Evolutionary conservation across 1,140 invertebrate species (phyloP), one percentile per base, ranked within the genome.

Genomic region (Pachyrhynchus sulphureomaculatus): DNA sequence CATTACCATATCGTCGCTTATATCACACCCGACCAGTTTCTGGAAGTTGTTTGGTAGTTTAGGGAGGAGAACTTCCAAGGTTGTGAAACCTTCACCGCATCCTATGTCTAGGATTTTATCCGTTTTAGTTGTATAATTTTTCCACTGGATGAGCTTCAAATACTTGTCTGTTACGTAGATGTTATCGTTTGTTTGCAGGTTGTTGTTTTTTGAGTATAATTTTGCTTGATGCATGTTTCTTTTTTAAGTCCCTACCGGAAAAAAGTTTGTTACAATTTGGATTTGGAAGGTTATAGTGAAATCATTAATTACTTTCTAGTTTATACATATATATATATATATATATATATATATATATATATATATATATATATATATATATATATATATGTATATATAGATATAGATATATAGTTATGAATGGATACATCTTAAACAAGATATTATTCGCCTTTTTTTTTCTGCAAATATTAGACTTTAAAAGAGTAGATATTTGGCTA

Each of bases 41-140:
- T 74, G 69, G 9, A 77, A 80, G 9, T 78, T 74, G 2, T 71
- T 65, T 0, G 88, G 84, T n/a, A 92, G 67, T 57, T 80, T 77
- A 0, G 85, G 85, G 41, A 85, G 73, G 8, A 93, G 75, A n/a
- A 91, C 73, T 18, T 85, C 80, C 10, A 81, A 80, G 0, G 88
- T 89, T 4, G 92, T 84, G 64, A 86, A 81, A 0, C 90, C 91
- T 13, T 89, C 86, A 0, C 90, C 91, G 48, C 88, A 91, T 0
- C 91, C 91, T 12, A 93, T 82, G 68, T 94, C 91, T 54, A 93
- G 76, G 8, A 26, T 26, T 26, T 26, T 26, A 1, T 90, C 75
- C 36, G 78, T 79, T 24, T 83, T 80, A 2, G 76, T 75, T 1
- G 79, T 79, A 21, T 78, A 75, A 4, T 74, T 67, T 42, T 78